Base-by-base conservation (phyloP, 2,797 vertebrate genomes). In the Pangasius sanitwongsei region DNA sequence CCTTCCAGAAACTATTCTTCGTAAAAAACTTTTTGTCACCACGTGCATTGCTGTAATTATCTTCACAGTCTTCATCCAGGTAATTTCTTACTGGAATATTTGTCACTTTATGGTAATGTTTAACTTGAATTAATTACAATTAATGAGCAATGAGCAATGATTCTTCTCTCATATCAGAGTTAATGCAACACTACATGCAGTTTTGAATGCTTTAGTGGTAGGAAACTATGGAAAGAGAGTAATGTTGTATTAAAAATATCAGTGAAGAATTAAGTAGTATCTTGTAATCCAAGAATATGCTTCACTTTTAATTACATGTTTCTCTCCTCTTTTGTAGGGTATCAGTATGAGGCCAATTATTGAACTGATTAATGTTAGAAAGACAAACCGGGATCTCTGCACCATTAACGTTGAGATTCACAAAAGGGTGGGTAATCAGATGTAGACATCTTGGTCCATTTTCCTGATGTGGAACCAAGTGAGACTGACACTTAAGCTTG, bases 21-120 rank as follows among this genome's bases (percentile, higher is more conserved):
- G 96, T 90, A 98, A 97, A 91, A 96, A 97, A 82, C 96, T 99
- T 65, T 99, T 99, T 86, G 95, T 99, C 92, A 99, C 99, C 0
- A 96, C 98, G 83, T 97, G 97, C 20, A 99, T 99, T 0, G 96
- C 94, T n/a, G 92, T 99, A 84, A 99, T 99, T 93, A 96, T 99
- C 92, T 99, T 99, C 87, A 99, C 99, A 0, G 98, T 99, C 89
- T 99, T 99, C 91, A 95, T 99, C 91, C 97, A 99, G 98, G 98
- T 99, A 94, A 81, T 82, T 4, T 1, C 34, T 9, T 8, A 28
- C 48, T 57, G 48, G 0, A 65, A 16, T 6, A 16, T 50, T 78
- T 69, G 31, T 13, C n/a, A 74, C 28, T 59, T 59, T 82, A 59
- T 41, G 55, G 20, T 82, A 41, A 61, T 61, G 18, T 63, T 28